Conservation (phyloP, 1,140 invertebrate species). For the Hormaphis cornu region DNA sequence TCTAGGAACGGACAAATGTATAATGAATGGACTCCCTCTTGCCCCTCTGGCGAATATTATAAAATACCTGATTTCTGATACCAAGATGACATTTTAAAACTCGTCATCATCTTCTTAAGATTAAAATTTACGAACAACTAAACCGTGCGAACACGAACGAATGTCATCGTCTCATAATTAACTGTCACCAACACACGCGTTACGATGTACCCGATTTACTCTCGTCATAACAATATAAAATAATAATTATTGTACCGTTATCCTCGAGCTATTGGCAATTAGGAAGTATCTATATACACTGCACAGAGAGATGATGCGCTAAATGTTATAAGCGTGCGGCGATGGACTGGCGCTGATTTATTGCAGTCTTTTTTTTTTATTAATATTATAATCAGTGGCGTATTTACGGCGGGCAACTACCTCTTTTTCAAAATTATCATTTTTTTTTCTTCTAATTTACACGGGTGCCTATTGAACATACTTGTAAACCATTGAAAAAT, state of each 20-base stretch:
- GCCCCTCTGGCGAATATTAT: too few species aligned
- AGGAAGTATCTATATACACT: neutral
- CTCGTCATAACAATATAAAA: slow-evolving; percentile 11
- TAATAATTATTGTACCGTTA: slow-evolving; percentile 4
- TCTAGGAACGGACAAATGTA: too few species aligned
- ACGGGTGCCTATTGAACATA: too few species aligned
- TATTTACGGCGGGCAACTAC: too few species aligned
- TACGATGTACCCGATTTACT: slow-evolving; percentile 6
- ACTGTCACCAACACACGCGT: neutral
- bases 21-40: too few species aligned
- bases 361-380: too few species aligned
- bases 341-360: neutral
- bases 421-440: too few species aligned
- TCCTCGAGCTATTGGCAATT: neutral
- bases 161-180: slow-evolving; percentile 9
- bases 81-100: neutral
- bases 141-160: slow-evolving; percentile 7
- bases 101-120: neutral
- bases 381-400: too few species aligned
- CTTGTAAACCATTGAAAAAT: too few species aligned
- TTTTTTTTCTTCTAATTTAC: too few species aligned
- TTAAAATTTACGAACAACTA: neutral
- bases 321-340: neutral
- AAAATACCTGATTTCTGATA: too few species aligned
- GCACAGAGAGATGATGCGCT: neutral